These are phyloP conservation scores for Parauchenoglanis ngamensis DNA, from an alignment of 2,797 vertebrate species.

Conservation along the genomic window DNA sequence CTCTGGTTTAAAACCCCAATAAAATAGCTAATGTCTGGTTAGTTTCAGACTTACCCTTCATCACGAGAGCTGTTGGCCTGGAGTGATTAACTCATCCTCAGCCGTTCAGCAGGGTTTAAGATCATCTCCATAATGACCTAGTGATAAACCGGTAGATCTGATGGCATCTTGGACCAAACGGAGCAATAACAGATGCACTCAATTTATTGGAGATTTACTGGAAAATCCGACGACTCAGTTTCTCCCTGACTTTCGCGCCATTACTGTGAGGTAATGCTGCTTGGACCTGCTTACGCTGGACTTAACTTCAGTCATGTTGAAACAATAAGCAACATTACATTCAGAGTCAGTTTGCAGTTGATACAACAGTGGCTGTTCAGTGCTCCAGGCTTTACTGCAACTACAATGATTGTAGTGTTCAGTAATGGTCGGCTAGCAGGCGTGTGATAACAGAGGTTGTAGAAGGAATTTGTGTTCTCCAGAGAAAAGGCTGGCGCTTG, in stretches of 20 bases:
- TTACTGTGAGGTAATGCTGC: not conserved
- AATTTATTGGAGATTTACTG: not conserved
- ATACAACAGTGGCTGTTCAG: not conserved
- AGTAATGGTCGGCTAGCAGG: not conserved
- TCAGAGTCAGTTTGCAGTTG: not conserved
- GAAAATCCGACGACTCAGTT: slow-evolving; percentile 1
- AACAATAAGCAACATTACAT: not conserved
- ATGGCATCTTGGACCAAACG: not conserved
- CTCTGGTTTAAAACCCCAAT: not conserved
- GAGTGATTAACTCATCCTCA: not conserved
- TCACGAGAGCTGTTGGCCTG: not conserved
- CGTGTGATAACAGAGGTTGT: slow-evolving; percentile 12
- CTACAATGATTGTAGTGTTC: not conserved
- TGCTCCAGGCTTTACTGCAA: not conserved
- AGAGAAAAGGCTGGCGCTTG: not conserved
- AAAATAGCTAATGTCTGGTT: not conserved
- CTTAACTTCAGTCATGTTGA: not conserved
- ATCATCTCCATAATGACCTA: not conserved
- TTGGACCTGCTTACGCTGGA: not conserved
- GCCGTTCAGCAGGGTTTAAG: not conserved
- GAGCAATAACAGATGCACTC: not conserved
- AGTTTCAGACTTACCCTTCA: not conserved
- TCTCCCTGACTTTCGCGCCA: not conserved
- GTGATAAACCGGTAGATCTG: not conserved
- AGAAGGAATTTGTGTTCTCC: slow-evolving; percentile 3